A percentile compares a stretch with the other conserved stretches of the same genome.
These are phyloP conservation scores for Sarcophaga carnaria DNA, from an alignment of 2,888 invertebrate genomes.

Conservation along the genomic window DNA sequence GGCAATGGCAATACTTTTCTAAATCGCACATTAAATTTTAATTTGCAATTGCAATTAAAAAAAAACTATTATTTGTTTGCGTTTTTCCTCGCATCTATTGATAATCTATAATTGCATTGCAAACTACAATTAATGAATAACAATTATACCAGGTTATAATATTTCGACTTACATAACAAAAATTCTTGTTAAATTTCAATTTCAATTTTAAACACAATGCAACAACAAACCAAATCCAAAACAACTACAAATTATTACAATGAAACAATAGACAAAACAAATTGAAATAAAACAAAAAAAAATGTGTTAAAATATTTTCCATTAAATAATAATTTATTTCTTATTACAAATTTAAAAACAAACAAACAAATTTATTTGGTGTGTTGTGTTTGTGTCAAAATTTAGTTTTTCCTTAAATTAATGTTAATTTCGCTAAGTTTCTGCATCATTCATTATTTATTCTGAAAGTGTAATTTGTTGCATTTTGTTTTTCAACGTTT, in stretches of 20 bases:
- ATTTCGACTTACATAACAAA: not conserved
- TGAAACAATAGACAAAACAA: too few species aligned
- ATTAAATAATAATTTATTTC: constrained; percentile 19
- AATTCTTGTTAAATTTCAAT: too few species aligned
- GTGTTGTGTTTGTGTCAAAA: not conserved
- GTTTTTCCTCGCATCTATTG: not conserved
- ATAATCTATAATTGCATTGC: constrained; percentile 20
- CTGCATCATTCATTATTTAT: constrained; percentile 38
- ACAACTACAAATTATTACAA: too few species aligned
- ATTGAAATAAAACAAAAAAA: constrained; percentile 18
- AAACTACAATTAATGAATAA: not conserved
- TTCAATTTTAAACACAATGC: too few species aligned
- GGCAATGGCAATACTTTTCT: too few species aligned
- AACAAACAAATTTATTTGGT: constrained; percentile 30
- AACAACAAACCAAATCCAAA: too few species aligned
- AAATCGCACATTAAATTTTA: not conserved
- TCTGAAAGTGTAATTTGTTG: constrained; percentile 63
- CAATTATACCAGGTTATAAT: not conserved
- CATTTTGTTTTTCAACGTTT: constrained; percentile 13
- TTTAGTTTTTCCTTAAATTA: constrained; percentile 45
- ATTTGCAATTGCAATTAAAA: not conserved
- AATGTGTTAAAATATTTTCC: constrained; percentile 51
- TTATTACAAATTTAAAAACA: not conserved
- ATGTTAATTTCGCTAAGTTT: constrained; percentile 50
- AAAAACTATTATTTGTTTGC: not conserved